Evolutionary conservation across 2,888 invertebrate species (phyloP).

Genomic region (Andrena camellia): DNA sequence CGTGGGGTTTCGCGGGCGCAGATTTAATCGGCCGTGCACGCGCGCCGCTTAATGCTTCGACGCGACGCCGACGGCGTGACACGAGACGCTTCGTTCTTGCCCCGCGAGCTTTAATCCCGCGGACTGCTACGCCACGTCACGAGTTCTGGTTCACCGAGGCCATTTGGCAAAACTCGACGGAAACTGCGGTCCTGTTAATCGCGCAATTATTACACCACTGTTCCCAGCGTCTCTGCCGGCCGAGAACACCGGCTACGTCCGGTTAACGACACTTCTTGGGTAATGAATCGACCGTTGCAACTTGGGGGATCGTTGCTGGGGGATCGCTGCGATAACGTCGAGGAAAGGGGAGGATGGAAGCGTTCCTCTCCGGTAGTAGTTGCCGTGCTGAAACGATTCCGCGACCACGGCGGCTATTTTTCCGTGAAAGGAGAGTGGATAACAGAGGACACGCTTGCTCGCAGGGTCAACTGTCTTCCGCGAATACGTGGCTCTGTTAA

Average conservation of each 20-base stretch:
- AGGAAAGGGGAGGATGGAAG: neutral
- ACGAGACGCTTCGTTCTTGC: conserved; percentile 35
- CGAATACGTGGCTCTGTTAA: too few species aligned
- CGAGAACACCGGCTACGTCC: conserved; percentile 25
- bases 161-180: conserved; percentile 50
- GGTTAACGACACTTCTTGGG: conserved; percentile 52
- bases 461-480: too few species aligned
- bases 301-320: conserved; percentile 10
- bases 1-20: neutral
- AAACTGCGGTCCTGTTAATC: conserved; percentile 54
- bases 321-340: neutral
- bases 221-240: conserved; percentile 6
- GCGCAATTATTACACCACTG: conserved; percentile 52
- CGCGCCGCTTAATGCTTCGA: conserved; percentile 27
- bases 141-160: conserved; percentile 29
- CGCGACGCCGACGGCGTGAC: neutral
- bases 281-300: conserved; percentile 40
- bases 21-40: conserved; percentile 44
- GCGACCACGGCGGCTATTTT: too few species aligned
- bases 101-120: conserved; percentile 49
- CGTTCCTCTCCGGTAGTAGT: too few species aligned
- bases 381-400: too few species aligned
- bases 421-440: too few species aligned
- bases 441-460: too few species aligned
- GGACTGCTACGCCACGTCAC: conserved; percentile 14